Base-by-base conservation (phyloP, 2,797 vertebrate genomes). In the Coreius guichenoti region DNA sequence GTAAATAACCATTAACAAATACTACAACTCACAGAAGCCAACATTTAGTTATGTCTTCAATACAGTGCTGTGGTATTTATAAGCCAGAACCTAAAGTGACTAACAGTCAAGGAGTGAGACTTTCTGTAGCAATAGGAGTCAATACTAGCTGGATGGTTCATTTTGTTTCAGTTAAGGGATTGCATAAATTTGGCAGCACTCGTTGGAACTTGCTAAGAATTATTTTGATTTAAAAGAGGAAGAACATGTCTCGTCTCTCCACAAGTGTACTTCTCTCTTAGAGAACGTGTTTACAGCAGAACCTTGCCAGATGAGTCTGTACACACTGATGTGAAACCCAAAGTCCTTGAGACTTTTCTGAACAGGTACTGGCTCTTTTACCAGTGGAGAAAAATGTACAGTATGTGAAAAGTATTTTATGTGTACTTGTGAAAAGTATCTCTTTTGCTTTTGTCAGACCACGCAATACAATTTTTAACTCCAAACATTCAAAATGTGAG, bases 281-380 rank as follows among this genome's bases (percentile, higher is more conserved):
- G 67, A 69, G 4, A 61, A 61, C 16, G 5, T 43, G 54, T 78
- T 78, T 78, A 61, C 49, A 43, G 14, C 49, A 13, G 4, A 70
- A 8, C 58, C 39, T 29, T 61, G 36, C 43, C 33, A 43, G 54
- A n/a, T n/a, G 54, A 61, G 54, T 78, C 54, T 78, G 54, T 61
- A 19, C 36, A 61, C 54, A 29, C 75, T 78, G 17, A 49, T 74
- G 19, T 82, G 54, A 82, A 82, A 45, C 70, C 54, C 19, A 47
- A 74, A 33, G 14, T 39, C 47, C 23, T 39, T 39, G 12, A 73
- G 36, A 58, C 3, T 58, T 63, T 63, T 14, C 21, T 61, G 33
- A 26, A 39, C 23, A 61, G 75, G 14, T 43, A 26, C 8, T 78
- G 75, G 21, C 74, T 54, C 51, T 31, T 56, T 76, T 36, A 56